These are phyloP conservation scores for Mythimna lalbum DNA, from an alignment of 2,888 invertebrate genomes.

Conservation along the genomic window DNA sequence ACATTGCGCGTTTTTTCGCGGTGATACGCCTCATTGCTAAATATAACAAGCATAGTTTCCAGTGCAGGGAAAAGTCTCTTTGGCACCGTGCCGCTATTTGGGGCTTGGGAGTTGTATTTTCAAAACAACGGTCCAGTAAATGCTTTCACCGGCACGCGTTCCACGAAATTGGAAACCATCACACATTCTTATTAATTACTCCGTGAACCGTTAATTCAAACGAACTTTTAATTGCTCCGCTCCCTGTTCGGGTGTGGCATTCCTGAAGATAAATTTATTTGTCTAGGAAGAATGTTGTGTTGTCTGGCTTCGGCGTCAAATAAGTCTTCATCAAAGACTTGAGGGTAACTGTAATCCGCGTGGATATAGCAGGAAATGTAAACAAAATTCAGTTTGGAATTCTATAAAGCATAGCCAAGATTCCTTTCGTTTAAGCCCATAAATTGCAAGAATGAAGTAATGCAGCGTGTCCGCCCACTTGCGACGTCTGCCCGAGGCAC, in stretches of 20 bases:
- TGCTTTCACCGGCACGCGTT: conserved; percentile 71
- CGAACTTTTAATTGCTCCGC: conserved; percentile 48
- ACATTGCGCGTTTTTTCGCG: conserved; percentile 72
- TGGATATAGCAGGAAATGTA: conserved; percentile 35
- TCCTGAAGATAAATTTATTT: conserved; percentile 39
- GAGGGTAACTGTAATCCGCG: conserved; percentile 1
- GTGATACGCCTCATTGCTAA: conserved; percentile 75
- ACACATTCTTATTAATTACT: conserved; percentile 64
- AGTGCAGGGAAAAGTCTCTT: conserved; percentile 63
- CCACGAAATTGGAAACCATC: conserved; percentile 71
- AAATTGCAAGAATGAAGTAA: conserved; percentile 81
- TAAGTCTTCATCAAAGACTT: conserved; percentile 32
- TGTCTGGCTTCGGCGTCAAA: conserved; percentile 15
- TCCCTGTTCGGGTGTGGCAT: conserved; percentile 36
- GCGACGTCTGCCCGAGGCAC: conserved; percentile 67
- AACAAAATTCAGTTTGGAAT: conserved; percentile 53
- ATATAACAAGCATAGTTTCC: conserved; percentile 72
- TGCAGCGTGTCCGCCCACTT: conserved; percentile 78
- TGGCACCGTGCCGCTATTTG: conserved; percentile 74
- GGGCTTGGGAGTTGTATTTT: conserved; percentile 67
- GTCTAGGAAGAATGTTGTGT: conserved; percentile 33
- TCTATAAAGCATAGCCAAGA: conserved; percentile 55
- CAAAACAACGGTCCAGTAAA: conserved; percentile 74
- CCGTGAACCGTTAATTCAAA: conserved; percentile 59
- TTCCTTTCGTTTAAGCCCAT: conserved; percentile 68